Base-by-base conservation (phyloP, 2,797 vertebrate species). In the Emydoidea blandingii region DNA sequence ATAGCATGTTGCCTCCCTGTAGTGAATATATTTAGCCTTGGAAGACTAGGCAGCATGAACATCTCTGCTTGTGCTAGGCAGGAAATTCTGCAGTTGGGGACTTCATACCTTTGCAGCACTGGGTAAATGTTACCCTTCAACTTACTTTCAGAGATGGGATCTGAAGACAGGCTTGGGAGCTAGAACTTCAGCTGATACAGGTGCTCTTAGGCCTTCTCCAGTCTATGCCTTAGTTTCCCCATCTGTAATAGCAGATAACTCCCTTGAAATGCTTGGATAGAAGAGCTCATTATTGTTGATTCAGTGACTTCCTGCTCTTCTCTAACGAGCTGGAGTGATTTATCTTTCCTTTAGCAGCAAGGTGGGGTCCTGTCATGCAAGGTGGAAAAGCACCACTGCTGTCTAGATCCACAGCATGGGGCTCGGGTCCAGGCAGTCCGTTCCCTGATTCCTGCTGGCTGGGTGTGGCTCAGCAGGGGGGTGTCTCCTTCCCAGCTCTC, bases 1-100 rank as follows among this genome's bases (percentile, higher is more conserved):
- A 83, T 89, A 96, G 91, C 94, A 34, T 54, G 54, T 34, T 62
- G 92, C 91, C 96, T 97, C 96, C 95, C 97, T 90, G 86, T 59
- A 95, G 94, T 41, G 25, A 44, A 76, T 21, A 2, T 44, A 94
- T 81, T 97, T 94, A 91, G 86, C 83, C 85, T 88, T 90, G 81
- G 94, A 94, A 94, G 93, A 95, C 88, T 95, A 93, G 95, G 92
- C 92, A 88, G 91, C 90, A 85, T 89, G 85, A 91, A 86, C 23
- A 16, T 89, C 72, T 0, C 16, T 81, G 91, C 84, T 49, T 91
- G 85, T 25, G 37, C 53, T 78, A 89, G 37, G 82, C 88, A 93
- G 87, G 82, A 94, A 90, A 68, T 81, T 49, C 23, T 78, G 47
- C 65, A n/a, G 54, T 37, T 81, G 14, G 81, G 85, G 94, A 80